phyloP scores from a whole-genome alignment of 2,113 vertebrate genomes.

The Cochlearius cochlearius region DNA sequence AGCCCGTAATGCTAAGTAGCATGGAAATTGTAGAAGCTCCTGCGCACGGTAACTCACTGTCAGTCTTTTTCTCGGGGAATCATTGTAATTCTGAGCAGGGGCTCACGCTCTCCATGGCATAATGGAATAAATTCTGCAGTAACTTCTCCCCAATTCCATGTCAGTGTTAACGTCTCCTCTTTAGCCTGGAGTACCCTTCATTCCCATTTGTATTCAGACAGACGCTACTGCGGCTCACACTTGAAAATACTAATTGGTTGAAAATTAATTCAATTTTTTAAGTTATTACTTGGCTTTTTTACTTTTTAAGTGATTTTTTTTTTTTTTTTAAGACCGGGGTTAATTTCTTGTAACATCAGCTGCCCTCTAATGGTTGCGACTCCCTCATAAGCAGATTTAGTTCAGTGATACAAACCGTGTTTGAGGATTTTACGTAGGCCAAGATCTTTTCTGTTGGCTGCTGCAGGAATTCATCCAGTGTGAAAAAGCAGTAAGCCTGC shows the following conservation, averaged over 20 bases:
- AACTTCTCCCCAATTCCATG: background rate
- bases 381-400: background rate
- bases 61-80: background rate
- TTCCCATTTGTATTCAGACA: conserved; percentile 29
- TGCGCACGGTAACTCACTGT: background rate
- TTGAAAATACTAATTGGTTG: conserved; percentile 30
- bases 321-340: background rate
- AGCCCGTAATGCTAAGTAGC: background rate
- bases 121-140: background rate
- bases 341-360: background rate
- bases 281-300: background rate
- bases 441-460: background rate
- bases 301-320: background rate
- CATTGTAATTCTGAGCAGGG: background rate
- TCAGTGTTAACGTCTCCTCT: background rate
- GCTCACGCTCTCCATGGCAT: background rate
- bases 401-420: background rate
- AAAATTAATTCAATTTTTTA: conserved; percentile 4
- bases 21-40: background rate
- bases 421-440: background rate
- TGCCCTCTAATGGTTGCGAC: background rate
- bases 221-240: background rate
- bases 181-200: conserved; percentile 12
- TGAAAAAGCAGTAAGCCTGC: background rate
- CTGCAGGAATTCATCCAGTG: background rate